phyloP scores from a whole-genome alignment of 2,888 invertebrate species.

The Automeris io region DNA sequence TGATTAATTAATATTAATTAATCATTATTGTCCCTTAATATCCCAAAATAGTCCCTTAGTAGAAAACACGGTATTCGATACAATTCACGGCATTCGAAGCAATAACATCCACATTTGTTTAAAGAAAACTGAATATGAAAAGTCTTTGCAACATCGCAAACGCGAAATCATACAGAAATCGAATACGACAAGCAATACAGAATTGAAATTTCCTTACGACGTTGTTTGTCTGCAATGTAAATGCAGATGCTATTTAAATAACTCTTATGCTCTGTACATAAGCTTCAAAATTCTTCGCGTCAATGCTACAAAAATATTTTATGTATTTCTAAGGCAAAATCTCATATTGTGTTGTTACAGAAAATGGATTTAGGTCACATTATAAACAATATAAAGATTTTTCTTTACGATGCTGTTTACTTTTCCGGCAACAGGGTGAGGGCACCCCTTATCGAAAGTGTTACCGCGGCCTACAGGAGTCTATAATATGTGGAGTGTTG shows the following conservation, averaged over 20 bases:
- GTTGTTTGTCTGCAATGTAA: background rate
- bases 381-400: background rate
- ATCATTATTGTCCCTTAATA: too few relatives aligned
- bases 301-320: background rate
- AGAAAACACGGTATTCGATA: too few relatives aligned
- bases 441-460: too few relatives aligned
- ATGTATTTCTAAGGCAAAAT: background rate
- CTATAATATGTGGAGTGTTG: too few relatives aligned
- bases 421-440: too few relatives aligned
- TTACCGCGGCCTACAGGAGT: too few relatives aligned
- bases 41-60: too few relatives aligned
- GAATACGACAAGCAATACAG: conserved; percentile 5
- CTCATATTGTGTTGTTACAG: background rate
- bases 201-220: conserved; percentile 1
- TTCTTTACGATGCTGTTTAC: too few relatives aligned
- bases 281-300: background rate
- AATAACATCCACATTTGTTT: too few relatives aligned
- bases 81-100: too few relatives aligned
- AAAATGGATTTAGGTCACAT: background rate
- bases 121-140: conserved; percentile 1
- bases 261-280: background rate
- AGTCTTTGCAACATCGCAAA: background rate
- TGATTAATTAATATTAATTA: too few relatives aligned
- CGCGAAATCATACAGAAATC: conserved; percentile 3
- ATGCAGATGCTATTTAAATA: background rate